Base-by-base conservation (phyloP, 2,797 vertebrate species). In the Bradypus variegatus region DNA sequence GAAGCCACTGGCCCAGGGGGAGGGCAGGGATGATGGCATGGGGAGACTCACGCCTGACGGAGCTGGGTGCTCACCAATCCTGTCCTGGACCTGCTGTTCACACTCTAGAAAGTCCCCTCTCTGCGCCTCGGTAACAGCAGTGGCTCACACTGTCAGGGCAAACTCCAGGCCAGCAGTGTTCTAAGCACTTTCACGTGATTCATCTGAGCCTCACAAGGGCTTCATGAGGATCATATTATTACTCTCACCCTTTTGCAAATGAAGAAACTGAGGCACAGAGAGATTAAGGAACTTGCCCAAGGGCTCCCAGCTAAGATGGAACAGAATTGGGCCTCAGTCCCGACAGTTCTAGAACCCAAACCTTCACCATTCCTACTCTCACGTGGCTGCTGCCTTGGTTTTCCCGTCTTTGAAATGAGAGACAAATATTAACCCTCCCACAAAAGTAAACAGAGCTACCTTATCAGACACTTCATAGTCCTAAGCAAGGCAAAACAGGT, bases 321-420 rank as follows among this genome's bases (percentile, higher is more conserved):
- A 69, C 1, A 14, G 33, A 78, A 33, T 29, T 50, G 65, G 38
- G 33, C 67, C 58, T 77, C 53, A 1, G 18, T 1, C 11, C 15
- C 7, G 2, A 38, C 41, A 16, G 27, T 23, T 27, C 21, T 64
- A 23, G 33, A 58, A 45, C 65, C 25, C 70, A 5, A 27, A 79
- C 33, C 21, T 6, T 19, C 55, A 11, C 2, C 0, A 1, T 23
- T 83, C 76, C 45, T 23, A 36, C 36, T 67, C 77, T 50, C 14
- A 18, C 0, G 5, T 33, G 48, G 23, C 16, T 8, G 58, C 5
- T 4, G 75, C 36, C 33, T 18, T 31, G 3, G 33, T 55, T 48
- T 72, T 45, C 50, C 33, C 33, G 4, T 29, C 77, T 83, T 65
- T 16, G 19, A 83, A 76, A 70, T 58, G n/a, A 86, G 41, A 89